These are phyloP conservation scores for Prietella phreatophila DNA, from an alignment of 2,113 vertebrate species.

Conservation along the genomic window DNA sequence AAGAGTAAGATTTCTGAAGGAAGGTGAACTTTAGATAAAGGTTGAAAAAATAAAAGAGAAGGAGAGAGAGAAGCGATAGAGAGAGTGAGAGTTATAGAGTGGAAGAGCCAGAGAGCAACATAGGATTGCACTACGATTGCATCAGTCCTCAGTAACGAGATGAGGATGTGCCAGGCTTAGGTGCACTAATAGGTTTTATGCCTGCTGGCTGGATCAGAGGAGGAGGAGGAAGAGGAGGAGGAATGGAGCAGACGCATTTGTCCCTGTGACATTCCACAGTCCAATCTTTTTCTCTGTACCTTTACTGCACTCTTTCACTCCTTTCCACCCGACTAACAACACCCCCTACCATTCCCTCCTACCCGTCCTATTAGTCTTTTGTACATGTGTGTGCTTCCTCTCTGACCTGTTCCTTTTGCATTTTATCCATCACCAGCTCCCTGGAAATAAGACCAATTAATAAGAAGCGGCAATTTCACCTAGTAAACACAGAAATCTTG, in stretches of 20 bases:
- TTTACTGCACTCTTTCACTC: constrained; percentile 37
- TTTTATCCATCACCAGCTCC: constrained; percentile 41
- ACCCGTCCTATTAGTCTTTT: constrained; percentile 37
- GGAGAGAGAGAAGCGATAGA: background rate
- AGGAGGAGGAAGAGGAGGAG: constrained; percentile 21
- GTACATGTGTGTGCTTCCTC: constrained; percentile 1
- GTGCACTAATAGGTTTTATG: constrained; percentile 53
- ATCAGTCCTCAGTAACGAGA: constrained; percentile 57
- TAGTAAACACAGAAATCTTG: constrained; percentile 39
- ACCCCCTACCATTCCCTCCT: constrained; percentile 10
- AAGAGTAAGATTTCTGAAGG: background rate
- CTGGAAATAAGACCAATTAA: constrained; percentile 50
- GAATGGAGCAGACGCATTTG: constrained; percentile 39
- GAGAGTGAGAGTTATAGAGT: constrained; percentile 16
- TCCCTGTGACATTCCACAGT: constrained; percentile 47
- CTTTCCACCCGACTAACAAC: constrained; percentile 39
- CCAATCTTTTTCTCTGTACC: constrained; percentile 14
- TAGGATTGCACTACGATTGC: constrained; percentile 54
- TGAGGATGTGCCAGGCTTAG: constrained; percentile 54
- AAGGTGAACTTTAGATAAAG: constrained; percentile 45
- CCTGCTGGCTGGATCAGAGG: constrained; percentile 38
- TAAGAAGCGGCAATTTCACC: constrained; percentile 14
- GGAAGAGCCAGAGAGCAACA: constrained; percentile 5
- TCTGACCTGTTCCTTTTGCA: constrained; percentile 30
- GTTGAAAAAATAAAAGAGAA: constrained; percentile 21